Percentiles rank a stretch among this genome's conserved stretches.
Conservation (phyloP, 2,888 invertebrate genomes). For the Asteroscopus sphinx region DNA sequence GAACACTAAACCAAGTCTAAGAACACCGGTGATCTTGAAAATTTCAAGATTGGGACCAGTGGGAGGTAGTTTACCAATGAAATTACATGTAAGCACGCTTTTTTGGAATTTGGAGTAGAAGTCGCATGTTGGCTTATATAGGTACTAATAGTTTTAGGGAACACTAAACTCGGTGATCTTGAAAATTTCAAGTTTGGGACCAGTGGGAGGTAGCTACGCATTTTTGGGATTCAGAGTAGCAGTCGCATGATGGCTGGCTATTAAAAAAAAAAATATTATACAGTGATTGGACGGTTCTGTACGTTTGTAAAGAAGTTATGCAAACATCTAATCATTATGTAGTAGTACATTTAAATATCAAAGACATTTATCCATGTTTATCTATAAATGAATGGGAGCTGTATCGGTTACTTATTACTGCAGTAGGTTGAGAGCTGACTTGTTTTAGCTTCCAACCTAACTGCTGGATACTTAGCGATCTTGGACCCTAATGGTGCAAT, state of each 20-base stretch:
- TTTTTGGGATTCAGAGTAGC: conserved; percentile 36
- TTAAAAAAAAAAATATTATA: conserved; percentile 53
- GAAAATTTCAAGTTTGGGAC: conserved; percentile 40
- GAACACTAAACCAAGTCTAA: neutral
- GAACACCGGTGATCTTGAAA: conserved; percentile 41
- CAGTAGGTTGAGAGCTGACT: conserved; percentile 10
- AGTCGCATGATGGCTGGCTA: conserved; percentile 53
- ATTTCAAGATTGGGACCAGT: conserved; percentile 45
- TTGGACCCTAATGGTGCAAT: conserved; percentile 6
- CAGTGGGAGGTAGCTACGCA: conserved; percentile 52
- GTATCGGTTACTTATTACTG: conserved; percentile 30
- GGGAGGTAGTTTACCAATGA: conserved; percentile 58
- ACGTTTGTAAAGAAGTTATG: conserved; percentile 45
- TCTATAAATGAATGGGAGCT: conserved; percentile 32
- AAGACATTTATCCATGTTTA: conserved; percentile 48
- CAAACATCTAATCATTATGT: conserved; percentile 42
- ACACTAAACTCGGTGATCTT: conserved; percentile 51
- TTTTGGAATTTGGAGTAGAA: conserved; percentile 39
- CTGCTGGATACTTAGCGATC: neutral
- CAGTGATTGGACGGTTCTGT: conserved; percentile 57
- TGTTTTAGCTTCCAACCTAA: conserved; percentile 12
- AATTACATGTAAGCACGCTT: conserved; percentile 33
- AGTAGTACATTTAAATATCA: conserved; percentile 50
- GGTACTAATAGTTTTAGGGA: too few species aligned
- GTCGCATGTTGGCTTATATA: conserved; percentile 52